Percentiles rank a stretch among this genome's conserved stretches.
phyloP scores from a whole-genome alignment of 30 jellyfish, hydroid and myxozoan species.

The Pelagia noctiluca region DNA sequence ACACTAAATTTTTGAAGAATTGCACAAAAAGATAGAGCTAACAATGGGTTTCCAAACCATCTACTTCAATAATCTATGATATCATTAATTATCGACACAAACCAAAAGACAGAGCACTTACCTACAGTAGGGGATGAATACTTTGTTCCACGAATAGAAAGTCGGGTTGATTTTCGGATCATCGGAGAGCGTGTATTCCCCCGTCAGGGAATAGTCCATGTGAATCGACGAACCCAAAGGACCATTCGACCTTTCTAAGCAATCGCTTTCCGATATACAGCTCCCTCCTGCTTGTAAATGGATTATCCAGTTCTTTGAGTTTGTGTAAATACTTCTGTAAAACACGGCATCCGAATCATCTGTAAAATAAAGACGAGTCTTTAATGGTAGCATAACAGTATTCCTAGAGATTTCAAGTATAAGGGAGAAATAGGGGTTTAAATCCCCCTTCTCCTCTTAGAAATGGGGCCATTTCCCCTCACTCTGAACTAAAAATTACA shows the following conservation, averaged over 20 bases:
- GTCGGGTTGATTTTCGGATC: constrained; percentile 90
- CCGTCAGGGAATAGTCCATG: constrained; percentile 80
- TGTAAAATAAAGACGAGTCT: no score
- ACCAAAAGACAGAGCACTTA: constrained; percentile 7
- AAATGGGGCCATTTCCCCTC: no score
- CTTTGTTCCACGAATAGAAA: constrained; percentile 90
- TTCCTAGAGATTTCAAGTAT: no score
- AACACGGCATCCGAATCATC: constrained; percentile 91
- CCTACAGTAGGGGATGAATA: constrained; percentile 96
- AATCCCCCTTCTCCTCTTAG: no score
- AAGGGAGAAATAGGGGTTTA: no score
- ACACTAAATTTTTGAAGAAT: no score
- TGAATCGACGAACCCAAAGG: constrained; percentile 93
- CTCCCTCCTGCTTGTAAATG: constrained; percentile 98
- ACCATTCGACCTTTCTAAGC: constrained; percentile 79
- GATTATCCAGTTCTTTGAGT: constrained; percentile 85
- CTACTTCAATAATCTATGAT: not conserved
- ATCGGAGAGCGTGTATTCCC: constrained; percentile 84
- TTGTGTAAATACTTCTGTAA: constrained; percentile 61
- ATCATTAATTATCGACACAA: not conserved
- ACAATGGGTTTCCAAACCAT: no score
- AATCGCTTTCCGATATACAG: constrained; percentile 75
- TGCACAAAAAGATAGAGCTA: no score
- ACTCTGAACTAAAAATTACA: no score
- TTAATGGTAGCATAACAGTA: no score